Conservation (phyloP, 2,113 vertebrate genomes). For the Copsychus sechellarum region DNA sequence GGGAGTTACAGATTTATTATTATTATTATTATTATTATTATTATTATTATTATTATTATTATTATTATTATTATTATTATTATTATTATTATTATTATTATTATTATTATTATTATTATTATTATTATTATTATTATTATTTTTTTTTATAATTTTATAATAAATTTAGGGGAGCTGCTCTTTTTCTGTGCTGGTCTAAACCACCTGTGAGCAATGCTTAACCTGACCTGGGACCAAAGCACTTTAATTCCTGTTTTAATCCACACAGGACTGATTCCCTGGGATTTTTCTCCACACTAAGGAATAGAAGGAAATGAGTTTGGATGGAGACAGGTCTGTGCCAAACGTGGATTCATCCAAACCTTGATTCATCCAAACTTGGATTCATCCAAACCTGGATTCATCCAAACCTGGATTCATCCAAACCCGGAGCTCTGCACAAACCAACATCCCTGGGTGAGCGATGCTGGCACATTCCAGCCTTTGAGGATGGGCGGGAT, state of each 20-base stretch:
- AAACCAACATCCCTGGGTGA: background rate
- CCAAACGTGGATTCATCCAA: no score
- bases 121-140: no score
- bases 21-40: no score
- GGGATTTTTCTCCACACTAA: background rate
- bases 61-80: no score
- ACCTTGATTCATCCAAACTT: no score
- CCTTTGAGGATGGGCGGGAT: no score
- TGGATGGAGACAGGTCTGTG: accelerated
- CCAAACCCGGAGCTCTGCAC: accelerated
- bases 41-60: no score
- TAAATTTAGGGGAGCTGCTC: background rate
- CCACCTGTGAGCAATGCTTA: background rate
- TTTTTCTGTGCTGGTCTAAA: background rate
- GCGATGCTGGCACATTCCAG: accelerated
- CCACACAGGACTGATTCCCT: accelerated
- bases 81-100: no score
- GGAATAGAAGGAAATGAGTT: background rate
- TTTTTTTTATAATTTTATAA: accelerated
- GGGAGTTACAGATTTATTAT: accelerated
- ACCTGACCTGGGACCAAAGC: no score
- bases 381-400: accelerated
- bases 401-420: no score
- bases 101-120: no score
- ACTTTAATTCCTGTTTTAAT: background rate